Evolutionary conservation across 1,140 invertebrate genomes (phyloP).

Genomic region (Drosophila arizonae): DNA sequence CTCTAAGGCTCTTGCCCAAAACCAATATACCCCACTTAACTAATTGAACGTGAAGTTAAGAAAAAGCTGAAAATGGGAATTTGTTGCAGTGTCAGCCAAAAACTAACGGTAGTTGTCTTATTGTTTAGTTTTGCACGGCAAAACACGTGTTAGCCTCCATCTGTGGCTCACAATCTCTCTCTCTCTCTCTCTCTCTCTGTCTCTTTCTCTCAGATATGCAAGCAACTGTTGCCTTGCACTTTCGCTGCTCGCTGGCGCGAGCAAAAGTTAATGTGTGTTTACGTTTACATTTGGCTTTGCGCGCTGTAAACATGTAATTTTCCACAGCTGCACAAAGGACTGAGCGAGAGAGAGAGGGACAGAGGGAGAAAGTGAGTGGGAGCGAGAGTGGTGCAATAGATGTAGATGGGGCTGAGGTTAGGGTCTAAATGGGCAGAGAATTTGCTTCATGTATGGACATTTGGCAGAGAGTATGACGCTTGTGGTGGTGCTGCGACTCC

Average conservation of each 20-base stretch:
- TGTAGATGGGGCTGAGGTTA: too few relatives aligned
- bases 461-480: conserved; percentile 25
- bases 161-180: background rate
- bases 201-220: conserved; percentile 4
- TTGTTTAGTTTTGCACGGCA: conserved; percentile 32
- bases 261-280: conserved; percentile 77
- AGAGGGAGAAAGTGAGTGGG: background rate
- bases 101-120: conserved; percentile 28
- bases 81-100: conserved; percentile 46
- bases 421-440: too few relatives aligned
- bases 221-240: conserved; percentile 1
- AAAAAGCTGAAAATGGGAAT: conserved; percentile 1
- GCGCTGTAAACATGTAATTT: conserved; percentile 78
- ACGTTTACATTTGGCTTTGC: conserved; percentile 74
- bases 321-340: conserved; percentile 29
- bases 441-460: background rate
- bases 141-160: conserved; percentile 15
- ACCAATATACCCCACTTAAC: background rate
- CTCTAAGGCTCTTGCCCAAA: too few relatives aligned
- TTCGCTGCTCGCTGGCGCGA: background rate
- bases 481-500: conserved; percentile 2
- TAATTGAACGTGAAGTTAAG: background rate
- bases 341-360: background rate
- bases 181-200: background rate
- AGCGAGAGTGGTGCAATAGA: background rate